Evolutionary conservation across 2,888 invertebrate species (phyloP), one percentile per base, ranked within the genome.

Genomic region (Leuctra nigra): DNA sequence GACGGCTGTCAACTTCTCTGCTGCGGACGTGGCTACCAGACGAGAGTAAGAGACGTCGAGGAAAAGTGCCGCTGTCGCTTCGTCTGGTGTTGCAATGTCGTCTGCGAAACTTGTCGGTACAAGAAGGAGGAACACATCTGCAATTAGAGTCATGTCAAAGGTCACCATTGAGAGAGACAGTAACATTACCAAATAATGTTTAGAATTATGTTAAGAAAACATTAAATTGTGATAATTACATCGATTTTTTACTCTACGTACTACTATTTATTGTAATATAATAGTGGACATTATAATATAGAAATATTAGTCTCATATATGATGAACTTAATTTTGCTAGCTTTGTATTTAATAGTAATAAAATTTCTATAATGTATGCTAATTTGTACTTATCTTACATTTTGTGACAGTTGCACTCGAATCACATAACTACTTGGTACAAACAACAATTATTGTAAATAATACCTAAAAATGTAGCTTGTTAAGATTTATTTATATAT

Each of bases 1-100:
- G 92, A 93, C 67, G 91, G 92, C 16, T 93, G 93, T 70, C 80
- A 86, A 13, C 75, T 93, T 39, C 79, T 93, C 53, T 93, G 93
- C 74, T 93, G 93, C 70, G 92, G 91, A 1, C 79, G 93, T 57
- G 92, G 93, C 11, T 90, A 89, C 73, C 89, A 90, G 69, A 92
- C 91, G 4, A 74, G 88, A 56, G 84, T 91, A 1, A 77, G 84
- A 35, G 87, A 90, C 66, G 87, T 90, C 59, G 85, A 85, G 66
- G 90, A 91, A 69, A 91, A 92, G 71, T 93, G 93, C 73, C 83
- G 86, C 67, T 93, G 93, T 71, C 83, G 85, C 64, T 93, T 93
- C 70, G 87, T 90, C 59, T 93, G 92, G 92, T 93, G 93, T 74
- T 93, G 93, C 73, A 80, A 84, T 63, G 92, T 93, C 1, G 83